Conservation (phyloP, 2,113 vertebrate genomes). For the Tinamus guttatus region DNA sequence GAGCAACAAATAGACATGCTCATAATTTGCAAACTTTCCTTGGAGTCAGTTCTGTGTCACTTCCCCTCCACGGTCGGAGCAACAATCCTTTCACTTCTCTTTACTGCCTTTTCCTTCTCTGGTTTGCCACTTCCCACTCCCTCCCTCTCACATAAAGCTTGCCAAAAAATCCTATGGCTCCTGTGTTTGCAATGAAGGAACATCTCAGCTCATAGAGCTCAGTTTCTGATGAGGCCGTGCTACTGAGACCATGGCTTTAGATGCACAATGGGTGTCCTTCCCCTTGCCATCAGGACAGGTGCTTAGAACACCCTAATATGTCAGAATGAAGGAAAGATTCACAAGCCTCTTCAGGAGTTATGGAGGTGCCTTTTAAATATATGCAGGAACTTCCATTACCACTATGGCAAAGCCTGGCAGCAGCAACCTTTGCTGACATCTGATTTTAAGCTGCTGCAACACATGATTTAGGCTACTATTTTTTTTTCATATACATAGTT, state of each 20-base stretch:
- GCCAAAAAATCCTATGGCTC: background rate
- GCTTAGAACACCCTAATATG: background rate
- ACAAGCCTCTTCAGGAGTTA: background rate
- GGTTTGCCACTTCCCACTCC: background rate
- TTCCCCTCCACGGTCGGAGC: background rate
- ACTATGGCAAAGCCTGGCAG: background rate
- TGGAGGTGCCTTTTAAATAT: background rate
- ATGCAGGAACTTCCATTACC: background rate
- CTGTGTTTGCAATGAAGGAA: background rate
- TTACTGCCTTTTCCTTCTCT: background rate
- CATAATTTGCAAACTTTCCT: constrained; percentile 12
- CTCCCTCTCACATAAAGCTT: background rate
- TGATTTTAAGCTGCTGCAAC: background rate
- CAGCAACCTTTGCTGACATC: background rate
- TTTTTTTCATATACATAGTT: background rate
- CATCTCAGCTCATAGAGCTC: background rate
- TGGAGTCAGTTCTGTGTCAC: background rate
- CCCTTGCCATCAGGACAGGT: background rate
- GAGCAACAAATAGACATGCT: constrained; percentile 12
- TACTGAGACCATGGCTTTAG: background rate
- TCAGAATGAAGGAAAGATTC: background rate
- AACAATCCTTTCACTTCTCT: background rate
- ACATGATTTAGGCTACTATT: background rate
- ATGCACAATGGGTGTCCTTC: background rate
- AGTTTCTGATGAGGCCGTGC: background rate